phyloP scores from a whole-genome alignment of 1,140 invertebrate genomes.

The Drosophila dunni region DNA sequence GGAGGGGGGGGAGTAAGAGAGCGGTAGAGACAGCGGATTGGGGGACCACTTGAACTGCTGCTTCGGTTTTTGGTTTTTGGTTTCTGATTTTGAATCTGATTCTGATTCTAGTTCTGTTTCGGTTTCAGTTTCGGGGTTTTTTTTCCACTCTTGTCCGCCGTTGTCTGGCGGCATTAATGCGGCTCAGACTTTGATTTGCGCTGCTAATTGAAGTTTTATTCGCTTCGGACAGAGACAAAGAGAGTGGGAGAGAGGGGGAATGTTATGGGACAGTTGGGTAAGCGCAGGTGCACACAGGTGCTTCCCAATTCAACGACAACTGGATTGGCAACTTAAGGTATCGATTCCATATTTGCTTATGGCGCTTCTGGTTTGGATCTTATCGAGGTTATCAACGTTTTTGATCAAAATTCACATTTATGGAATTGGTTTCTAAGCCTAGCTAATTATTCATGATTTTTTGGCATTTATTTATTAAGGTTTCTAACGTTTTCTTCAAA shows the following conservation, averaged over 20 bases:
- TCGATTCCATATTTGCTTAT: background rate
- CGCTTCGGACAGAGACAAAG: background rate
- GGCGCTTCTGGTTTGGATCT: background rate
- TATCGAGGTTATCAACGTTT: background rate
- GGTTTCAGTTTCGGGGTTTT: slow-evolving; percentile 27
- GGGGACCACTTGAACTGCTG: slow-evolving; percentile 38
- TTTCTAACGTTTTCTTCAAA: too few relatives aligned
- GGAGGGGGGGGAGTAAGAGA: background rate
- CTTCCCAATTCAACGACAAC: slow-evolving; percentile 15
- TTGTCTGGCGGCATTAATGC: slow-evolving; percentile 46
- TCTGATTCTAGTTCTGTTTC: slow-evolving; percentile 25
- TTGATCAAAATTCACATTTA: background rate
- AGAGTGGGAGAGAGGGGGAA: background rate
- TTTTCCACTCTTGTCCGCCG: slow-evolving; percentile 23
- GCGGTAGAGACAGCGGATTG: background rate
- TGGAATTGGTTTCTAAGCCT: too few relatives aligned
- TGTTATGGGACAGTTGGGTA: background rate
- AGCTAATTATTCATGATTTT: too few relatives aligned
- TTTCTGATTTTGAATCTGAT: slow-evolving; percentile 20
- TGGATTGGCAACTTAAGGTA: slow-evolving; percentile 8
- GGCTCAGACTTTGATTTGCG: slow-evolving; percentile 70
- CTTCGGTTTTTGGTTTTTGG: slow-evolving; percentile 55
- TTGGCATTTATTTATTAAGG: too few relatives aligned
- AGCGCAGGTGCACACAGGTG: slow-evolving; percentile 14
- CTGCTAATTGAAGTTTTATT: slow-evolving; percentile 75